Base-by-base conservation (phyloP, 2,113 vertebrate genomes). In the Cephalopterus ornatus region DNA sequence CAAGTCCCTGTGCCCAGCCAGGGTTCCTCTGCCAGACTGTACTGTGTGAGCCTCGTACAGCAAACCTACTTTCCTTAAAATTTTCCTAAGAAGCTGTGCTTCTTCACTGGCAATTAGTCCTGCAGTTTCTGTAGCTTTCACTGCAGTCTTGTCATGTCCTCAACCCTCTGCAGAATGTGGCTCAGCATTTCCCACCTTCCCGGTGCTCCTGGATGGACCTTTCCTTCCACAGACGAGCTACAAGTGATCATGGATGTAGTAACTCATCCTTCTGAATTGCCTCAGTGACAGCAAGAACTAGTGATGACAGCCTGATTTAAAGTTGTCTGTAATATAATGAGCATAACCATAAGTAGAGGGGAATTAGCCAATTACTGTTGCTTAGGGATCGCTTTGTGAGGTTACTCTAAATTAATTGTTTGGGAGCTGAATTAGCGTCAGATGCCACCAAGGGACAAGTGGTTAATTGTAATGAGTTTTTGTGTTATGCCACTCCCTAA, bases 291-390 rank as follows among this genome's bases (percentile, higher is more conserved):
- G 82, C 72, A 79, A 85, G 47, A 46, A 18, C 79, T 59, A 7
- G 89, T 2, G 89, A 73, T 94, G 91, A 92, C 91, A 95, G 68
- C 73, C 61, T 94, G 89, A 91, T 96, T 97, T 97, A 94, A 85
- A 85, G 74, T 77, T 91, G 87, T 85, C 96, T 93, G 85, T 88
- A 96, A 92, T 66, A 85, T 79, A 93, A 91, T 94, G 74, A 95
- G 80, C 86, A 71, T 47, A 94, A 82, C 59, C 78, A 75, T 85
- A 90, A 93, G 88, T 76, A 87, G 85, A 78, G 55, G 47, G 61
- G 56, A 95, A 96, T 95, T 94, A 92, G 79, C 72, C 52, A 75
- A 72, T 92, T 93, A 88, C 70, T 74, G 84, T 68, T 95, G 89
- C 82, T 95, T 71, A 74, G 89, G 89, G 93, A 96, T 82, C 12